Base-by-base conservation (phyloP, 2,113 vertebrate species). In the Muntiacus reevesi region DNA sequence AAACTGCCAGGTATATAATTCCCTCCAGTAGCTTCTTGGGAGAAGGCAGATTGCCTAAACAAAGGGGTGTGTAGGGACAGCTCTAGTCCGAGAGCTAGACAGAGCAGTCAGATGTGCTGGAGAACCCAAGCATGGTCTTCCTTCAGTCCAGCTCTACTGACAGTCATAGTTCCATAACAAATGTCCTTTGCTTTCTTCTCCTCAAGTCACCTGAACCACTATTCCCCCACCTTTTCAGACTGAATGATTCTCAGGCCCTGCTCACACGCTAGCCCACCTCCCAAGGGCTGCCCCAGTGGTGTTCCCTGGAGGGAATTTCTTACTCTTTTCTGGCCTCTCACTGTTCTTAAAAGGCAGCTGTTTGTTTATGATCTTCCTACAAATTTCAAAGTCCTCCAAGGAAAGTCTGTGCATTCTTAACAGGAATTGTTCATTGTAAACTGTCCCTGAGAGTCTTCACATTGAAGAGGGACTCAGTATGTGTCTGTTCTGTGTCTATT, bases 11-110 rank as follows among this genome's bases (percentile, higher is more conserved):
- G 82, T 91, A 74, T 57, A 47, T 87, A 81, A 96, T 95, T 93
- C 95, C 93, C 81, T 87, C 78, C 47, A 54, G 91, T 50, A 60
- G 89, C 92, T 64, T 95, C 93, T 40, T 23, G 89, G 96, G 96
- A 93, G 85, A 62, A 74, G 76, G 83, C 1, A 74, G 86, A 54
- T 43, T 28, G 86, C 86, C 14, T 15, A 74, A 43, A 45, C 52
- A 50, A 57, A 88, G 76, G 60, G n/a, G 45, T 86, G 54, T 33
- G 36, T 23, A 28, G 83, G 2, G 45, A 78, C 30, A 52, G 17
- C 27, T n/a, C 50, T 7, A 3, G 9, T 15, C 12, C 2, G 7
- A 19, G 33, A 0, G 3, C 57, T 28, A 8, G 33, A 50, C 47
- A 43, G n/a, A 83, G 74, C 19, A 15, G 9, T 4, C 1, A 7